phyloP scores from a whole-genome alignment of 2,888 invertebrate genomes.

The Trachelus stipa region DNA sequence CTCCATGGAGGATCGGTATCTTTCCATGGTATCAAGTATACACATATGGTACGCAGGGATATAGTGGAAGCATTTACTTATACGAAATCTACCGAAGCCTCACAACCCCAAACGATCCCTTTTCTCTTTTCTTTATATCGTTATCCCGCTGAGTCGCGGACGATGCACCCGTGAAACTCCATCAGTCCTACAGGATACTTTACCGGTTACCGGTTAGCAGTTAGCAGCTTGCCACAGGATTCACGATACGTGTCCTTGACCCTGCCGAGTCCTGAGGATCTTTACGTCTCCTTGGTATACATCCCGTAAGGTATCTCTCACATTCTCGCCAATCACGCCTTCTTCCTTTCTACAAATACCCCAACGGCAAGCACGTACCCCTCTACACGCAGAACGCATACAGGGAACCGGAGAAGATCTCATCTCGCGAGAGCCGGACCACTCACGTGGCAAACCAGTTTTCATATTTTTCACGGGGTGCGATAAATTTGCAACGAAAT shows the following conservation, averaged over 20 bases:
- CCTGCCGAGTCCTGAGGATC: conserved; percentile 17
- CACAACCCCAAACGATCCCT: neutral
- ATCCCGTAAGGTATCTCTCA: conserved; percentile 4
- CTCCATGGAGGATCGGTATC: neutral
- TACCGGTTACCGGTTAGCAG: neutral
- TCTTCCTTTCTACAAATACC: conserved; percentile 5
- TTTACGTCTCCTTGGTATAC: conserved; percentile 5
- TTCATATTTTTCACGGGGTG: conserved; percentile 51
- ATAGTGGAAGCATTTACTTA: neutral
- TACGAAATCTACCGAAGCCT: neutral
- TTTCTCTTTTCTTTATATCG: neutral
- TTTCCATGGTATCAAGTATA: neutral
- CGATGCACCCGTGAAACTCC: conserved; percentile 9
- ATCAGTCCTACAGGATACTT: neutral
- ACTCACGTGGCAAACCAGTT: conserved; percentile 50
- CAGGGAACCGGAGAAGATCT: conserved; percentile 28
- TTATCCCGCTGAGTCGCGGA: neutral
- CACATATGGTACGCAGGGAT: neutral
- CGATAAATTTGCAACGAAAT: conserved; percentile 53
- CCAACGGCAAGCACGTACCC: neutral
- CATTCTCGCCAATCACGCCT: conserved; percentile 8
- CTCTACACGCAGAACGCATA: conserved; percentile 1
- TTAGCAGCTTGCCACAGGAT: neutral
- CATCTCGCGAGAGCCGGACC: conserved; percentile 28
- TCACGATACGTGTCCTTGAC: conserved; percentile 39